These are phyloP conservation scores for Scolanthus callimorphus DNA, from an alignment of 92 coral and sea anemone species.

Conservation along the genomic window DNA sequence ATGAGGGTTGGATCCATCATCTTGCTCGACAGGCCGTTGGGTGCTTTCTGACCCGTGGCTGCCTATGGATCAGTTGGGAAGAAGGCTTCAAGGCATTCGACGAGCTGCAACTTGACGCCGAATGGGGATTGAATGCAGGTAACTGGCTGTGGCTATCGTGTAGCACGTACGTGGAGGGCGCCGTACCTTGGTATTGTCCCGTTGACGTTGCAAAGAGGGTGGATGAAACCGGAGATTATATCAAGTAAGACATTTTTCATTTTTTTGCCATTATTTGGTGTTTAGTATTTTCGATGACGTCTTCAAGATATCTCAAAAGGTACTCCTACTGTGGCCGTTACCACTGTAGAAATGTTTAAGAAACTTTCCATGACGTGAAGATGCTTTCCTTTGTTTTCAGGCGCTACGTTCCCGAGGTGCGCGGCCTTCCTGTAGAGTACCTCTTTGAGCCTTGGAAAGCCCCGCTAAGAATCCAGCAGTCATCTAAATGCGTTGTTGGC, in stretches of 20 bases:
- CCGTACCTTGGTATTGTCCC: slow-evolving; percentile 54
- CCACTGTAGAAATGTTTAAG: no score
- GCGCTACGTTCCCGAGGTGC: slow-evolving; percentile 76
- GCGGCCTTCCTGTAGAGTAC: slow-evolving; percentile 43
- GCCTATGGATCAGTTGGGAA: slow-evolving; percentile 92
- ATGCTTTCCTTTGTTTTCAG: no score
- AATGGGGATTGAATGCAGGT: slow-evolving; percentile 81
- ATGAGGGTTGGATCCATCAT: no score
- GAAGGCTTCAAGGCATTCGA: slow-evolving; percentile 92
- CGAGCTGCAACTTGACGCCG: slow-evolving; percentile 74
- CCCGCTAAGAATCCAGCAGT: slow-evolving; percentile 50
- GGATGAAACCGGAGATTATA: slow-evolving; percentile 60
- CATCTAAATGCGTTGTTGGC: slow-evolving; percentile 63
- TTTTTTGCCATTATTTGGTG: no score
- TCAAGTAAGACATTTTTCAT: no score
- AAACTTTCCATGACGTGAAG: no score
- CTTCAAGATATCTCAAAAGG: no score
- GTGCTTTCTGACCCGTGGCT: slow-evolving; percentile 77
- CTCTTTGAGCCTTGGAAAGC: slow-evolving; percentile 90
- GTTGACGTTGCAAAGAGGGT: slow-evolving; percentile 64
- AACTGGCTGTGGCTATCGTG: slow-evolving; percentile 75
- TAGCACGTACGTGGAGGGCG: slow-evolving; percentile 48
- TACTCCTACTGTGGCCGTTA: no score
- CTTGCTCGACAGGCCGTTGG: slow-evolving; percentile 71
- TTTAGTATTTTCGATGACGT: no score